Conservation (phyloP, 2,888 invertebrate genomes). For the Protodeltote pygarga region DNA sequence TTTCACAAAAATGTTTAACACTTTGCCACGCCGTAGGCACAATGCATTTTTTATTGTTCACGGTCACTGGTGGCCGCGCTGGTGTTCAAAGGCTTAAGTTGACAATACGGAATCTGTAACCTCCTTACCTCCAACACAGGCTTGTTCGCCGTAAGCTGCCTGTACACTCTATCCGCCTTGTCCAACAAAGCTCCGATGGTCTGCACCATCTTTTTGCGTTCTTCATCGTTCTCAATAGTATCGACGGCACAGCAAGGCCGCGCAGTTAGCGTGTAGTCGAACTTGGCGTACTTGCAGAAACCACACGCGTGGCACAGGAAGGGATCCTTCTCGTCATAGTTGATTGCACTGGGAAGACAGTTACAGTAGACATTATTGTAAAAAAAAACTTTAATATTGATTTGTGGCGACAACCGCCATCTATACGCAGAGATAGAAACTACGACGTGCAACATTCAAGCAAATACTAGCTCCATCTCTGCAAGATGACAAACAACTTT, state of each 20-base stretch:
- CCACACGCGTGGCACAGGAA: constrained; percentile 99
- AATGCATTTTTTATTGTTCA: no score
- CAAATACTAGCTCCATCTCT: no score
- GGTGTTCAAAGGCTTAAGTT: no score
- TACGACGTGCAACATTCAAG: no score
- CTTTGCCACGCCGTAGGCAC: no score
- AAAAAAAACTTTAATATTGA: no score
- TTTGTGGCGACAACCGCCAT: no score
- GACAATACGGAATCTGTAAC: no score
- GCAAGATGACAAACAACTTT: no score
- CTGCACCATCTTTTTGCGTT: constrained; percentile 97
- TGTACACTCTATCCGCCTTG: constrained; percentile 97
- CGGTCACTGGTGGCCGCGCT: no score
- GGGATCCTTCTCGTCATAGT: constrained; percentile 99
- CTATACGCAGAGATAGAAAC: no score
- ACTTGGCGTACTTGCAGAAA: constrained; percentile 99
- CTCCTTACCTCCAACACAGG: constrained; percentile 94
- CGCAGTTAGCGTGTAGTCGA: constrained; percentile 97
- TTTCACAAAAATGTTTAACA: no score
- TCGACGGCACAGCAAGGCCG: constrained; percentile 98
- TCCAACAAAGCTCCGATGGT: constrained; percentile 96
- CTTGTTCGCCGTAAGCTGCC: constrained; percentile 95
- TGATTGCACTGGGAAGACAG: constrained; percentile 92
- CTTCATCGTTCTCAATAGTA: constrained; percentile 98
- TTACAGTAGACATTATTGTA: neutral